A percentile compares a stretch with the other conserved stretches of the same genome.
These are phyloP conservation scores for Nomada hirtipes DNA, from an alignment of 2,888 invertebrate species.

Conservation along the genomic window DNA sequence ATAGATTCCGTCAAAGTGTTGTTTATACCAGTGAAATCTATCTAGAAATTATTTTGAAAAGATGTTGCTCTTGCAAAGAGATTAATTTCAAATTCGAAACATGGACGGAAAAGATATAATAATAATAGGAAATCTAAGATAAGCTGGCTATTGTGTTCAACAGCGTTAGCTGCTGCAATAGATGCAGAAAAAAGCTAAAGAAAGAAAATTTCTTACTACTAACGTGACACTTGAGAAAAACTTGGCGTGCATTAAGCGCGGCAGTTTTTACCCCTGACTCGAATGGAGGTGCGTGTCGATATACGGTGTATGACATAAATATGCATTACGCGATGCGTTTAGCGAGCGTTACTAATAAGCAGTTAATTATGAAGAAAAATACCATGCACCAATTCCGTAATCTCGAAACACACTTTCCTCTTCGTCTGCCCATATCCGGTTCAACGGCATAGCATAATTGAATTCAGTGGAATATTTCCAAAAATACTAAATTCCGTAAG, in stretches of 20 bases:
- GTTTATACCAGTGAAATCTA: too few species aligned
- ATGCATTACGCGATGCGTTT: slow-evolving; percentile 67
- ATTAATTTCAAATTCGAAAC: too few species aligned
- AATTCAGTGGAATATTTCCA: too few species aligned
- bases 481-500: too few species aligned
- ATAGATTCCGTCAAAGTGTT: too few species aligned
- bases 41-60: too few species aligned
- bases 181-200: neutral
- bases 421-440: slow-evolving; percentile 62
- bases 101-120: too few species aligned
- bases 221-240: neutral
- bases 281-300: slow-evolving; percentile 56
- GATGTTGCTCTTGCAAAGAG: too few species aligned
- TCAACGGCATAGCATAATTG: slow-evolving; percentile 41
- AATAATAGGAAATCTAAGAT: too few species aligned
- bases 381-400: slow-evolving; percentile 49
- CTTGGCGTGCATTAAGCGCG: neutral
- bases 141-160: neutral
- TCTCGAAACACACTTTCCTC: slow-evolving; percentile 71
- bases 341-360: slow-evolving; percentile 73
- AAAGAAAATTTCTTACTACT: neutral
- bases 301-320: slow-evolving; percentile 68
- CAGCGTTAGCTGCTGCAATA: neutral
- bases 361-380: slow-evolving; percentile 69
- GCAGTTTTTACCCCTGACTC: neutral